Conservation (phyloP, 2,113 vertebrate species). For the Varanus salvator region DNA sequence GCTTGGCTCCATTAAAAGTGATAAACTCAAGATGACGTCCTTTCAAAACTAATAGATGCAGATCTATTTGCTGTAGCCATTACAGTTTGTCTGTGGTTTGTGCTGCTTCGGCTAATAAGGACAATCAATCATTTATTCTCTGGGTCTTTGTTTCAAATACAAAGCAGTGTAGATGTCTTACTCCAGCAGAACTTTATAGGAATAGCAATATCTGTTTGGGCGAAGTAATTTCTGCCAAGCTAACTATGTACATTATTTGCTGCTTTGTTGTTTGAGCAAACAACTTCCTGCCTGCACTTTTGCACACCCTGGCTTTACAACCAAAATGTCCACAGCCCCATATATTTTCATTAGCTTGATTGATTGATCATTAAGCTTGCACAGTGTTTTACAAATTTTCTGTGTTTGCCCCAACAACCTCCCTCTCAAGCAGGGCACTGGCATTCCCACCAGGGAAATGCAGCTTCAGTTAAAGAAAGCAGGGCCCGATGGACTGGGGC, state of each 20-base stretch:
- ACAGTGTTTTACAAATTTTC: neutral
- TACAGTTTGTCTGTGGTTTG: neutral
- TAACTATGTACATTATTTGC: neutral
- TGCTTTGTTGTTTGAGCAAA: neutral
- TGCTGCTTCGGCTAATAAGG: conserved; percentile 16
- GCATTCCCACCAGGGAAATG: neutral
- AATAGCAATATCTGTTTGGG: neutral
- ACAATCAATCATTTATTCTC: neutral
- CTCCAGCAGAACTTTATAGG: neutral
- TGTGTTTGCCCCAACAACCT: neutral
- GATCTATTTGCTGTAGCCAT: conserved; percentile 47
- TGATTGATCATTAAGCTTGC: neutral
- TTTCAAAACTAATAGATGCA: conserved; percentile 30
- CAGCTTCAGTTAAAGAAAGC: neutral
- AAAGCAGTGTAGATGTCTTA: neutral
- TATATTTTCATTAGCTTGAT: neutral
- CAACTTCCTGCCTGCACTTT: neutral
- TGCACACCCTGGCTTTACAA: neutral
- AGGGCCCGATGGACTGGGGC: neutral
- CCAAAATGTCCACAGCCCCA: neutral
- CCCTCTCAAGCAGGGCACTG: neutral
- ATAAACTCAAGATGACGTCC: conserved; percentile 54
- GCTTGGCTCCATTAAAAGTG: conserved; percentile 33
- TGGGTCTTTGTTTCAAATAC: neutral
- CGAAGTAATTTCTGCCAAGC: neutral